phyloP scores from a whole-genome alignment of 2,888 invertebrate genomes.

The Protonemura montana region DNA sequence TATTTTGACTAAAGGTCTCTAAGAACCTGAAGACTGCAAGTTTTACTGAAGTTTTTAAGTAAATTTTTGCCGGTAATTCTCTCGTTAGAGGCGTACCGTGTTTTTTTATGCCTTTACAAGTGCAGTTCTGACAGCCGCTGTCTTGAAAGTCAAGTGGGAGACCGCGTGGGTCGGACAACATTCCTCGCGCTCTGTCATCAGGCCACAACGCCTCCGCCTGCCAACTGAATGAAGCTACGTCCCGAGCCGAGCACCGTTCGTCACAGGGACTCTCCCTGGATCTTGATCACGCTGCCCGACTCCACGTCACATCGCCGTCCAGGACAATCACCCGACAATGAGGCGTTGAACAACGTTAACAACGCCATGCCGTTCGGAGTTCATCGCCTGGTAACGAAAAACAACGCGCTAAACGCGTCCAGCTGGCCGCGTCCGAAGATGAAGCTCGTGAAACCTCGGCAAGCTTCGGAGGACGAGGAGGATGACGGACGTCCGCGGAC shows the following conservation, averaged over 20 bases:
- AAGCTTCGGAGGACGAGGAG: neutral
- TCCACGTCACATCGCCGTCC: neutral
- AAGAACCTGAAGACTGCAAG: too few species aligned
- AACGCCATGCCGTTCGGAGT: slow-evolving; percentile 9
- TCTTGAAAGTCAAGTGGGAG: too few species aligned
- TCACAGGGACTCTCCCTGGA: slow-evolving; percentile 19
- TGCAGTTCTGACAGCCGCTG: too few species aligned
- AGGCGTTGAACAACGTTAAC: neutral
- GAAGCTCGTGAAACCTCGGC: neutral
- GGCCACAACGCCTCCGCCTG: neutral
- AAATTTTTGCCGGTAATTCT: too few species aligned
- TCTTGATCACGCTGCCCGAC: slow-evolving; percentile 27
- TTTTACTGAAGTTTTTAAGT: too few species aligned
- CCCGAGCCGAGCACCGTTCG: neutral
- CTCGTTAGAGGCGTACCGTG: too few species aligned
- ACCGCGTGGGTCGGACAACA: too few species aligned
- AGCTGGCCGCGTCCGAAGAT: slow-evolving; percentile 44
- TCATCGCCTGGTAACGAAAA: slow-evolving; percentile 20
- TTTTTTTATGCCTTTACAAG: too few species aligned
- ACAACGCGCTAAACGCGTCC: slow-evolving; percentile 36
- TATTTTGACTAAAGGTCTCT: too few species aligned
- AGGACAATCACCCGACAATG: neutral
- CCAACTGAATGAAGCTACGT: neutral
- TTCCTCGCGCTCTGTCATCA: neutral
- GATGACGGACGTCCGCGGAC: slow-evolving; percentile 60